Conservation (phyloP, 2,797 vertebrate species). For the Gouania willdenowi region DNA sequence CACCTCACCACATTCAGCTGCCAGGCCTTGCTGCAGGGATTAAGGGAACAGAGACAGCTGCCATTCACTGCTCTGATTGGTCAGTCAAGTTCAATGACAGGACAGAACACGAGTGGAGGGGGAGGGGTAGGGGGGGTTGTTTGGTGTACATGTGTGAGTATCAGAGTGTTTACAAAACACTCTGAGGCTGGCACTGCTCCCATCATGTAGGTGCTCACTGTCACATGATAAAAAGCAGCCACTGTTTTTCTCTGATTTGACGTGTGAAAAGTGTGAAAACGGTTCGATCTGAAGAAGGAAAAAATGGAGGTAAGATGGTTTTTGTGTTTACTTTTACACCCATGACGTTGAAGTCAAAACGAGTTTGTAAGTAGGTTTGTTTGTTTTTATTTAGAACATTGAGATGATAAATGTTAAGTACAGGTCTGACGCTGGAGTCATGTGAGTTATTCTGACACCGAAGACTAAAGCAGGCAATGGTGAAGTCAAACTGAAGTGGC, state of each 20-base stretch:
- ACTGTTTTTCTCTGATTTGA: slow-evolving; percentile 2
- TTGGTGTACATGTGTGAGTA: slow-evolving; percentile 19
- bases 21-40: slow-evolving; percentile 21
- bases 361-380: no score
- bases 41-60: slow-evolving; percentile 34
- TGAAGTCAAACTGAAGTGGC: slow-evolving; percentile 2
- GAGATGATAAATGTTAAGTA: no score
- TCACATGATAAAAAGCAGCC: no score
- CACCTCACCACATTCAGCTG: no score
- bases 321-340: not conserved
- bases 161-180: slow-evolving; percentile 69
- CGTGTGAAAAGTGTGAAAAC: not conserved
- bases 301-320: slow-evolving; percentile 61
- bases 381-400: no score
- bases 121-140: not conserved
- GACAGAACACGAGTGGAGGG: slow-evolving; percentile 7
- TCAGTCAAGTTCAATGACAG: slow-evolving; percentile 20
- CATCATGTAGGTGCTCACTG: slow-evolving; percentile 34
- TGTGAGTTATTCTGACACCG: slow-evolving; percentile 19
- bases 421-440: not conserved
- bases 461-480: not conserved
- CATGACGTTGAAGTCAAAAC: no score
- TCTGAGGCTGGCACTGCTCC: slow-evolving; percentile 26
- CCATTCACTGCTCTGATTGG: slow-evolving; percentile 45
- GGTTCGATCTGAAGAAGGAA: not conserved